Evolutionary conservation across 1,140 invertebrate species (phyloP).

Genomic region (Drosophila pruinosa): DNA sequence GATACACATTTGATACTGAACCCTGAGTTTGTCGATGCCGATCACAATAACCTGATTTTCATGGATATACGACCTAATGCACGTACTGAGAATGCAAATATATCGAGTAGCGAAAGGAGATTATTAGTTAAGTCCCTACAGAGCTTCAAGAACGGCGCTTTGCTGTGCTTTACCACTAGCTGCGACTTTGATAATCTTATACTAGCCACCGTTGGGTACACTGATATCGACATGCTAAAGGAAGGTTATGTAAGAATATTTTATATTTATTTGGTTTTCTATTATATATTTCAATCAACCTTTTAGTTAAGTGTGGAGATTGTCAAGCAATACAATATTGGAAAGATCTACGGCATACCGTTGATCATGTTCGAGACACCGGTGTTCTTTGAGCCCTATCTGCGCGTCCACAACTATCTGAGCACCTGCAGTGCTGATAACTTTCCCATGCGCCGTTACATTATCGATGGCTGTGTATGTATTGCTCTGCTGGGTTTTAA

Average conservation of each 20-base stretch:
- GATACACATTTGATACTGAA: slow-evolving; percentile 58
- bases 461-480: slow-evolving; percentile 84
- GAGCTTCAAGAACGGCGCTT: slow-evolving; percentile 87
- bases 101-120: slow-evolving; percentile 23
- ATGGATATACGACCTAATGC: slow-evolving; percentile 27
- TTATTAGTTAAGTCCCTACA: slow-evolving; percentile 42
- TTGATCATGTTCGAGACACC: slow-evolving; percentile 87
- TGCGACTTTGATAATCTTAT: slow-evolving; percentile 88
- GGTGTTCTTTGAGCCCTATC: slow-evolving; percentile 88
- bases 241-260: slow-evolving; percentile 83
- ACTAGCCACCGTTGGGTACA: slow-evolving; percentile 87
- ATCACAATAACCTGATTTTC: slow-evolving; percentile 55
- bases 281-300: slow-evolving; percentile 6
- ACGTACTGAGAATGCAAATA: background rate
- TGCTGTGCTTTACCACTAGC: slow-evolving; percentile 87
- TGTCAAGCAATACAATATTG: slow-evolving; percentile 74
- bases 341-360: slow-evolving; percentile 76
- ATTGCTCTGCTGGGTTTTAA: too few relatives aligned
- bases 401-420: slow-evolving; percentile 86
- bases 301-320: slow-evolving; percentile 84
- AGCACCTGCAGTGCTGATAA: slow-evolving; percentile 84
- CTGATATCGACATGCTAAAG: slow-evolving; percentile 83
- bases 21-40: slow-evolving; percentile 41
- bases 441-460: slow-evolving; percentile 87
- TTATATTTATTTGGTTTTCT: background rate